Evolutionary conservation across 2,797 vertebrate genomes (phyloP), one percentile per base, ranked within the genome.

Genomic region (Takifugu ocellatus): DNA sequence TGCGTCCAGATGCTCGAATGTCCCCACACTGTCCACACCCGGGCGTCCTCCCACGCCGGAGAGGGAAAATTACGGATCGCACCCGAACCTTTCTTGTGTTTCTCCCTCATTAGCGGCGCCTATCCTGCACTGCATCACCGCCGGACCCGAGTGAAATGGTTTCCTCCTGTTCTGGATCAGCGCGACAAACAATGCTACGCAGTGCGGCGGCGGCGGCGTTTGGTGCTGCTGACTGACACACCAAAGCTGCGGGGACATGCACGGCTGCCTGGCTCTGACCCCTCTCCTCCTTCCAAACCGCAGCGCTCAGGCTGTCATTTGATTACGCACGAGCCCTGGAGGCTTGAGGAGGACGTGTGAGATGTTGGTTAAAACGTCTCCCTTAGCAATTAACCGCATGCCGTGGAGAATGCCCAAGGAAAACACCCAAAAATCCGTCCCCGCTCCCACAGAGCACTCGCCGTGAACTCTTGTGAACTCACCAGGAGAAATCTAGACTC

Each of bases 351-450:
- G 78, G 82, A 79, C 71, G 87, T 89, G 82, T 90, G 83, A 88
- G 87, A 86, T 76, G 25, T 68, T 82, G 84, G 78, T 86, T 88
- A 77, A 80, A 80, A 87, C 75, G 72, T 86, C 84, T 84, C 78
- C 78, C 68, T 76, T 78, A 87, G 89, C 86, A 86, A 86, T 85
- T 83, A 91, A 91, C 87, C 87, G 78, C 86, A 89, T 66, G 58
- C 72, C 77, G 79, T 89, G 85, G 85, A 91, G 88, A 78, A 79
- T 76, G 68, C 82, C 74, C 78, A 86, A 85, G 33, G 58, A 85
- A 88, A 90, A 91, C 83, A 88, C 73, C 69, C 68, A 61, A 74
- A 68, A 45, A 29, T 66, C 56, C 78, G 77, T 76, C 70, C 15
- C 56, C 27, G 7, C 73, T 81, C 77, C 75, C 74, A 67, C 53